These are phyloP conservation scores for Eupithecia subfuscata DNA, from an alignment of 2,888 invertebrate genomes.

Conservation along the genomic window DNA sequence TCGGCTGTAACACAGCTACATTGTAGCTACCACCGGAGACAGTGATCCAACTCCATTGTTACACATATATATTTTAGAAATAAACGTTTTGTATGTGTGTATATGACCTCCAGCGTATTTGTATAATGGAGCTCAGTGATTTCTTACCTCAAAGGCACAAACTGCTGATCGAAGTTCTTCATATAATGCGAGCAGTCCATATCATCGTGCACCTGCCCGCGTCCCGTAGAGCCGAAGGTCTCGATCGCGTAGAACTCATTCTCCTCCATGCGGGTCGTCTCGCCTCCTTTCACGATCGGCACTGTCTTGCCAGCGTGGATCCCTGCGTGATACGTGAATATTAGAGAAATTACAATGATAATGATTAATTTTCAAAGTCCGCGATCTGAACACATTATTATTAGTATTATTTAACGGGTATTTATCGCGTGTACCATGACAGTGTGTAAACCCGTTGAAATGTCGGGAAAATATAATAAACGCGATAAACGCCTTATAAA, in stretches of 20 bases:
- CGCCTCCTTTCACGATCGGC: slow-evolving; percentile 99
- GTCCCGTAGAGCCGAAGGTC: slow-evolving; percentile 99
- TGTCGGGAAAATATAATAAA: too few relatives aligned
- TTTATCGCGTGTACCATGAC: too few relatives aligned
- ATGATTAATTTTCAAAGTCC: too few relatives aligned
- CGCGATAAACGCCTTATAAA: too few relatives aligned
- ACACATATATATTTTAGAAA: too few relatives aligned
- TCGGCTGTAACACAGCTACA: too few relatives aligned
- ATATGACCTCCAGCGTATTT: not conserved
- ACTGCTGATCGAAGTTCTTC: slow-evolving; percentile 98
- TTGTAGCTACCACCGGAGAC: too few relatives aligned
- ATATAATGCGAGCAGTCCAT: slow-evolving; percentile 99
- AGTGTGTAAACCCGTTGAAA: too few relatives aligned
- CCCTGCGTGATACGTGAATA: slow-evolving; percentile 69
- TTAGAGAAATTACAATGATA: not conserved
- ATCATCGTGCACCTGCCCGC: slow-evolving; percentile 97
- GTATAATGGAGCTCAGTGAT: not conserved
- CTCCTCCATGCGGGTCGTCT: slow-evolving; percentile 99
- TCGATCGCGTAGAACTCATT: slow-evolving; percentile 99
- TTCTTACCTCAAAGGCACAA: slow-evolving; percentile 93
- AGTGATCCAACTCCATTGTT: too few relatives aligned
- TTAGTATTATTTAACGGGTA: too few relatives aligned
- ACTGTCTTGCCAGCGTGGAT: slow-evolving; percentile 99
- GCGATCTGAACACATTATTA: too few relatives aligned
- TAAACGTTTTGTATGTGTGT: too few relatives aligned